Evolutionary conservation across 2,113 vertebrate genomes (phyloP).

Genomic region (Elanoides forficatus): DNA sequence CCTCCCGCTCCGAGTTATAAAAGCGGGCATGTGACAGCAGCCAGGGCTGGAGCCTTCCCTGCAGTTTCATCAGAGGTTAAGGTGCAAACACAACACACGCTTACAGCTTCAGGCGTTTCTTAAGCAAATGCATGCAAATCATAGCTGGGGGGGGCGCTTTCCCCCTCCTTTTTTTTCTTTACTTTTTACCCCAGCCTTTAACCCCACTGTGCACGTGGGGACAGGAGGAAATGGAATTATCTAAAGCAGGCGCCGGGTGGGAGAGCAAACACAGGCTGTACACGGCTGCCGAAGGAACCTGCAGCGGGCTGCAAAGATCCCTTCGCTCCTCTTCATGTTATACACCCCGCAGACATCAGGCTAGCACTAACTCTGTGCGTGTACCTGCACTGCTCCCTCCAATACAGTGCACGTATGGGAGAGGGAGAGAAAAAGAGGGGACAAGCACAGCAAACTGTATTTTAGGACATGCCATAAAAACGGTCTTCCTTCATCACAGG

Average conservation of each 20-base stretch:
- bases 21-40: constrained; percentile 68
- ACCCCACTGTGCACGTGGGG: not conserved
- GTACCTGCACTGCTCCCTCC: not conserved
- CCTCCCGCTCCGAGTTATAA: constrained; percentile 58
- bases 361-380: not conserved
- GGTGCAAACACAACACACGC: constrained; percentile 59
- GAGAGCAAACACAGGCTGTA: not conserved
- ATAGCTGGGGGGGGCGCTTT: not conserved
- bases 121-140: constrained; percentile 40
- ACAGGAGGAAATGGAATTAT: constrained; percentile 25
- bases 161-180: not conserved
- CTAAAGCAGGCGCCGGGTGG: not conserved
- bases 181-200: not conserved
- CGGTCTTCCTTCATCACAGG: not conserved
- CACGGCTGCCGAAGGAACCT: not conserved
- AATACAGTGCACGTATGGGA: accelerated
- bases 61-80: constrained; percentile 77
- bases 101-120: constrained; percentile 46
- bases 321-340: not conserved
- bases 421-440: not conserved
- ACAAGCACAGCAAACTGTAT: not conserved
- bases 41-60: constrained; percentile 64
- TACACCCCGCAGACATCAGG: not conserved
- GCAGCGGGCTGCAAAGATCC: not conserved
- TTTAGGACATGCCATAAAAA: not conserved